Percentiles rank a stretch among this genome's conserved stretches.
These are phyloP conservation scores for Amazona vittata DNA, from an alignment of 2,113 vertebrate species.

Conservation along the genomic window DNA sequence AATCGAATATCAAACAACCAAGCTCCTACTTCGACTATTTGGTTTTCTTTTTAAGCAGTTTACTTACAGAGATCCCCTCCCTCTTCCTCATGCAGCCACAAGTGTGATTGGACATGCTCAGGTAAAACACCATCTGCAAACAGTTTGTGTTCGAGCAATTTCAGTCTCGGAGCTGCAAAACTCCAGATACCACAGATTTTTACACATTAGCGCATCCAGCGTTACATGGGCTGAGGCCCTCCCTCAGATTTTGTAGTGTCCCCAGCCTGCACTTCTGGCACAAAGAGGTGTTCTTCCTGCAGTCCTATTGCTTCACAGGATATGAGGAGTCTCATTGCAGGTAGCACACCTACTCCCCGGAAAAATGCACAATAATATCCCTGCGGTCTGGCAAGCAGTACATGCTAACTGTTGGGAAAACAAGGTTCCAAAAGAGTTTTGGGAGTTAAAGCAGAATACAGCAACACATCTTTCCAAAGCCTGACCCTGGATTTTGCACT, in stretches of 20 bases:
- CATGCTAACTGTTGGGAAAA: neutral
- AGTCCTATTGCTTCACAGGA: neutral
- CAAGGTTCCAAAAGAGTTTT: neutral
- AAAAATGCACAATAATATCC: rapidly evolving
- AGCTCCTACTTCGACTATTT: slow-evolving; percentile 68
- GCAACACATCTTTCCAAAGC: neutral
- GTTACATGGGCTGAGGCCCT: neutral
- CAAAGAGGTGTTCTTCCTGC: neutral
- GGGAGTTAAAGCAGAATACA: neutral
- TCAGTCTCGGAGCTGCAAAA: neutral
- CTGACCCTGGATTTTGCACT: neutral
- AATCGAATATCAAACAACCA: slow-evolving; percentile 70
- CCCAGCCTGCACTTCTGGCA: neutral
- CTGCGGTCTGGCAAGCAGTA: neutral
- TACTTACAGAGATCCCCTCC: slow-evolving; percentile 47
- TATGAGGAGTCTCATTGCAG: neutral
- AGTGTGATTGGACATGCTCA: neutral
- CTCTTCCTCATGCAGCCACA: neutral
- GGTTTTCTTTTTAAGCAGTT: slow-evolving; percentile 63
- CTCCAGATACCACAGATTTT: neutral
- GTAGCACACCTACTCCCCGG: neutral
- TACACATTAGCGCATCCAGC: neutral
- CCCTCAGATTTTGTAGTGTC: neutral
- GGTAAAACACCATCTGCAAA: neutral
- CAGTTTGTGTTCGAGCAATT: neutral